Evolutionary conservation across 2,797 vertebrate genomes (phyloP).

Genomic region (Bufotes viridis): DNA sequence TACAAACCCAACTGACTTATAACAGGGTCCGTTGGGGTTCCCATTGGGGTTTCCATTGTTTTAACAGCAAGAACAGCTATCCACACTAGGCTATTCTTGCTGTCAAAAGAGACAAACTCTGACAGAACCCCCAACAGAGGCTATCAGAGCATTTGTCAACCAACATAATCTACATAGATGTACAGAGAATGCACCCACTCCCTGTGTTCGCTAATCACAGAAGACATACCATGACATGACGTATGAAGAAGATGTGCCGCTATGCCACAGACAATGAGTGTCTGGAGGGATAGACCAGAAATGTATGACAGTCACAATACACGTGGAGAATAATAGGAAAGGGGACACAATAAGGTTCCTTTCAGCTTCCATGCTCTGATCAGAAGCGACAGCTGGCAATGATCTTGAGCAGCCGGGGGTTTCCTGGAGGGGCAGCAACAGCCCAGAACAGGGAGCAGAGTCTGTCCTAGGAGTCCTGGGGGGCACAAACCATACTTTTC

Average conservation of each 20-base stretch:
- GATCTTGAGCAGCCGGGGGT: slow-evolving; percentile 44
- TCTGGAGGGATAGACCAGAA: neutral
- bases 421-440: slow-evolving; percentile 39
- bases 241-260: neutral
- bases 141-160: neutral
- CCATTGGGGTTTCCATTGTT: neutral
- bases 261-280: neutral
- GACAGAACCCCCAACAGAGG: neutral
- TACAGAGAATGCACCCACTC: neutral
- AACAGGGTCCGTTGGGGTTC: neutral
- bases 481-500: slow-evolving; percentile 2
- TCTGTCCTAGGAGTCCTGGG: slow-evolving; percentile 16
- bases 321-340: neutral
- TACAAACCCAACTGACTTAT: neutral
- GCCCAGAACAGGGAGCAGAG: slow-evolving; percentile 33
- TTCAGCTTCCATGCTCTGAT: slow-evolving; percentile 23
- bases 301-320: slow-evolving; percentile 9
- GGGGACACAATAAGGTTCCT: slow-evolving; percentile 22
- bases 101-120: neutral
- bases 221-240: neutral
- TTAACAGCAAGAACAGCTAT: neutral
- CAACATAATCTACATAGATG: neutral
- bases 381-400: slow-evolving; percentile 52
- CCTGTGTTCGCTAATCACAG: neutral
- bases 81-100: neutral